Base-by-base conservation (phyloP, 2,888 invertebrate species). In the Agonopterix alstromeriana region DNA sequence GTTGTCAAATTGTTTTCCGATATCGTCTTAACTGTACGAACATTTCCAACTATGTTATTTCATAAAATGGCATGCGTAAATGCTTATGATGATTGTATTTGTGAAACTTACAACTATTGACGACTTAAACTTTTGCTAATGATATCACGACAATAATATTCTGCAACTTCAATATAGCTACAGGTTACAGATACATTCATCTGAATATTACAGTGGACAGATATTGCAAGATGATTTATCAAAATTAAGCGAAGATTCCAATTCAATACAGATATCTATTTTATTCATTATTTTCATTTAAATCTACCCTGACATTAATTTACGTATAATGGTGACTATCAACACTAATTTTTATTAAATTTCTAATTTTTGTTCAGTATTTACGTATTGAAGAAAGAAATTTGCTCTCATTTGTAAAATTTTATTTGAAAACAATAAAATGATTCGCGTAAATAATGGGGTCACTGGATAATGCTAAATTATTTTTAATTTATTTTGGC, bases 231-330 rank as follows among this genome's bases (percentile, higher is more conserved):
- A 76, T 77, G 78, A 77, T 73, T 73, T 77, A 79, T 73, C 73
- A 77, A 82, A 82, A 78, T 70, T 67, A 86, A 85, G 82, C 82
- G 62, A 78, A 76, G 65, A 72, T 63, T 76, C 71, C 74, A 73
- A 77, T 27, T 79, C 57, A 70, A 76, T 77, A 82, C 76, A 75
- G 75, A 71, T 71, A 77, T 73, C 70, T 72, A 61, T 65, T 36
- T 67, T 58, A 58, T 65, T 63, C 58, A 78, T 70, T 77, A 71
- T 73, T 77, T 80, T 72, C 72, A 12, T 73, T 84, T 83, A 76
- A 78, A 67, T 85, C 86, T 87, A 94, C 94, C 94, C 94, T 94
- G 94, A 94, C 94, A 94, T 92, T 92, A 93, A 93, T 93, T 94
- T 94, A 94, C 94, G 94, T 94, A 94, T 94, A 92, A 93, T 92